Evolutionary conservation across 2,797 vertebrate species (phyloP).

Genomic region (Moxostoma hubbsi): DNA sequence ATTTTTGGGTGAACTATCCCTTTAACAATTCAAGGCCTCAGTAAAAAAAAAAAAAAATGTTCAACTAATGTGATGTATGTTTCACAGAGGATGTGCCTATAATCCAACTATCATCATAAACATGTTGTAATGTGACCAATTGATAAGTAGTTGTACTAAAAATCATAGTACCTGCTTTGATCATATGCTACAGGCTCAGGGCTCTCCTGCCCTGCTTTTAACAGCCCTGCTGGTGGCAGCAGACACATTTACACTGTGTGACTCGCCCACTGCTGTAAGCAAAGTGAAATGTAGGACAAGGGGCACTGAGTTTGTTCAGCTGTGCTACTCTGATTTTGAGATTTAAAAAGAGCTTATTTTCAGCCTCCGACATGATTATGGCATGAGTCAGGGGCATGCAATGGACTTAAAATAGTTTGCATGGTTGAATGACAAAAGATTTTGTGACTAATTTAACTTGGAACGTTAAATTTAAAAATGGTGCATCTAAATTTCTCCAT

Average conservation of each 20-base stretch:
- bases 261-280: background rate
- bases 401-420: constrained; percentile 6
- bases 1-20: no score
- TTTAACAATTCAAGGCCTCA: no score
- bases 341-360: constrained; percentile 21
- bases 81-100: background rate
- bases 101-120: background rate
- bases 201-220: background rate
- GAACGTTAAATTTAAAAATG: no score
- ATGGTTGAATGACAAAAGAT: background rate
- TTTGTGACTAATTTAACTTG: no score
- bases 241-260: constrained; percentile 31
- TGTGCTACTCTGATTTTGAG: constrained; percentile 26
- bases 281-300: constrained; percentile 27
- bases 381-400: constrained; percentile 11
- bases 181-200: background rate
- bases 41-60: background rate
- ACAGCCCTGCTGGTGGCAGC: constrained; percentile 53
- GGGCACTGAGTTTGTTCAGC: constrained; percentile 40
- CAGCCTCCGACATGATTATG: constrained; percentile 27
- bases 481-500: constrained; percentile 21
- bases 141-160: background rate
- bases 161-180: background rate
- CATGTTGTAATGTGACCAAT: background rate
- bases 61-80: no score